Base-by-base conservation (phyloP, 1,140 invertebrate species). In the Cotesia vestalis region DNA sequence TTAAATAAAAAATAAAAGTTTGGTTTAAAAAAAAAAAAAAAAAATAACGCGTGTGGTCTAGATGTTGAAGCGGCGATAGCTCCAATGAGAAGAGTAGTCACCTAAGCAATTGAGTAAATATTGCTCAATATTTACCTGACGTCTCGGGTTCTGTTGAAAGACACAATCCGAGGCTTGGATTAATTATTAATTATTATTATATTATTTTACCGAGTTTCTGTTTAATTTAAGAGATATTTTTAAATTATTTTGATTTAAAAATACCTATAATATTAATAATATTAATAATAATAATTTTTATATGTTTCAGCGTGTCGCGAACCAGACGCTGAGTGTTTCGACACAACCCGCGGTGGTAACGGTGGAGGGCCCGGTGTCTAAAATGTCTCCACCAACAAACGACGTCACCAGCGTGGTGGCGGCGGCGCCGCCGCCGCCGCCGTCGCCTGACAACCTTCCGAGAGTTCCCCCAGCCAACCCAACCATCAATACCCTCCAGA, bases 341-440 rank as follows among this genome's bases (percentile, higher is more conserved):
- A 81, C 85, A 85, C 85, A 86, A 76, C 83, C 85, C 80, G 81
- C 81, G 82, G 79, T 79, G 82, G 79, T 79, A 80, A 84, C 83
- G 80, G 85, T 86, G 85, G 84, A 86, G 82, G 84, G 82, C 80
- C 82, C 85, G 83, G 83, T 85, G 73, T 81, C 78, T 34, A 86
- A 83, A 85, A 86, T 86, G 85, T 86, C 85, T 82, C 85, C 85
- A 84, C 84, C 85, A 74, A 87, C 82, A 72, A 87, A 86, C 72
- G 85, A 87, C 71, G 81, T 85, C 76, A 81, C 82, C 59, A 87
- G 84, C 64, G 81, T 82, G 73, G 81, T 85, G 68, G 79, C 82
- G 46, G 78, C 80, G 52, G 79, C 80, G 74, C 76, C 83, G 12
- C 17, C 17, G 17, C 17, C 17, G 17, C 17, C 80, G 52, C 78